Evolutionary conservation across 2,888 invertebrate genomes (phyloP), one percentile per base, ranked within the genome.

Genomic region (Odontocolon sp.): DNA sequence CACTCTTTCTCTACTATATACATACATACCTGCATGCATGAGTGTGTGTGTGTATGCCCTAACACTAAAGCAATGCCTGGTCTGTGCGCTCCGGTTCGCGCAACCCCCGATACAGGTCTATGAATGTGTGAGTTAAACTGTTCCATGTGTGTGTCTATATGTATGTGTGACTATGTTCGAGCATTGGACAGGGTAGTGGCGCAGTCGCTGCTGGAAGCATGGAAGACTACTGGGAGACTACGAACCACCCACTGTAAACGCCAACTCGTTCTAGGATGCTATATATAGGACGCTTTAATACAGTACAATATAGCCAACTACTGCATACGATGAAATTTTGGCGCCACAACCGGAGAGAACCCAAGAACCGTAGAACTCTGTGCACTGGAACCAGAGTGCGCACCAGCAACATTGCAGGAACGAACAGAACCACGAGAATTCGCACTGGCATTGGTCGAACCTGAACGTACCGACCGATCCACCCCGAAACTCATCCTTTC

Each of bases 321-420:
- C n/a, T 14, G 28, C 21, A 61, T 21, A 21, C 31, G 42, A 18
- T 6, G 26, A 21, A 21, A 28, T 33, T 4, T 16, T 26, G 33
- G 14, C 14, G 33, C 16, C 54, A n/a, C n/a, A n/a, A n/a, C n/a
- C n/a, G n/a, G n/a, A n/a, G n/a, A n/a, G n/a, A n/a, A n/a, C n/a
- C n/a, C n/a, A n/a, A n/a, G n/a, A n/a, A n/a, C n/a, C n/a, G n/a
- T n/a, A n/a, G n/a, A n/a, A n/a, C n/a, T n/a, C n/a, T n/a, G n/a
- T n/a, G n/a, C n/a, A 33, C 9, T 33, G 33, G 4, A 63, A 50
- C 63, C 47, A 9, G 47, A 23, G 47, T 36, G 26, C 63, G 6
- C 38, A 38, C 63, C 28, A 47, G 45, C 54, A 52, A 28, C 63
- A 33, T 73, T 57, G 61, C 67, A 59, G 73, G 66, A 74, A 68